phyloP scores from a whole-genome alignment of 2,888 invertebrate species.

The Homarus gammarus region DNA sequence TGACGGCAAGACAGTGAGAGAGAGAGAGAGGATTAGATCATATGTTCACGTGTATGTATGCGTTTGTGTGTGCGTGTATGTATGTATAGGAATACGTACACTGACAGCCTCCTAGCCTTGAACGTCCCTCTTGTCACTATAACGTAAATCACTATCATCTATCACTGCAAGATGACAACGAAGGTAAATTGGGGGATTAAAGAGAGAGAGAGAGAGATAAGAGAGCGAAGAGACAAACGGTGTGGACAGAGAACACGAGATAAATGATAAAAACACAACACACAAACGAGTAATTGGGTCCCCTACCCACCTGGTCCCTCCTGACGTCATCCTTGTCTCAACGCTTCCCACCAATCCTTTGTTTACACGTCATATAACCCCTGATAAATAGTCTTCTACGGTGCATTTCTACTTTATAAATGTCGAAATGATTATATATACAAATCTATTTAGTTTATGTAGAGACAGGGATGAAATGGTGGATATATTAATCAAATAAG shows the following conservation, averaged over 20 bases:
- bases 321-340: constrained; percentile 49
- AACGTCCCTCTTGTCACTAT: too few species aligned
- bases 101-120: too few species aligned
- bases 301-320: constrained; percentile 50
- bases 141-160: too few species aligned
- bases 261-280: constrained; percentile 19
- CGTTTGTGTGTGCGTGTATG: background rate
- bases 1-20: too few species aligned
- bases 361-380: too few species aligned
- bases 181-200: background rate
- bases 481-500: too few species aligned
- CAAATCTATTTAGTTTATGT: too few species aligned
- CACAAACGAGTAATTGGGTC: constrained; percentile 21
- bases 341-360: background rate
- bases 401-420: too few species aligned
- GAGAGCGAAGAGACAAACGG: constrained; percentile 21
- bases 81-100: background rate
- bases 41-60: background rate
- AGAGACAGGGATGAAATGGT: too few species aligned
- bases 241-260: constrained; percentile 7
- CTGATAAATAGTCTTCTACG: too few species aligned
- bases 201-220: constrained; percentile 13
- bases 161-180: background rate
- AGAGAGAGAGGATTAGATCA: too few species aligned
- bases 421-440: too few species aligned